Conservation (phyloP, 2,113 vertebrate species). For the Labrus mixtus region DNA sequence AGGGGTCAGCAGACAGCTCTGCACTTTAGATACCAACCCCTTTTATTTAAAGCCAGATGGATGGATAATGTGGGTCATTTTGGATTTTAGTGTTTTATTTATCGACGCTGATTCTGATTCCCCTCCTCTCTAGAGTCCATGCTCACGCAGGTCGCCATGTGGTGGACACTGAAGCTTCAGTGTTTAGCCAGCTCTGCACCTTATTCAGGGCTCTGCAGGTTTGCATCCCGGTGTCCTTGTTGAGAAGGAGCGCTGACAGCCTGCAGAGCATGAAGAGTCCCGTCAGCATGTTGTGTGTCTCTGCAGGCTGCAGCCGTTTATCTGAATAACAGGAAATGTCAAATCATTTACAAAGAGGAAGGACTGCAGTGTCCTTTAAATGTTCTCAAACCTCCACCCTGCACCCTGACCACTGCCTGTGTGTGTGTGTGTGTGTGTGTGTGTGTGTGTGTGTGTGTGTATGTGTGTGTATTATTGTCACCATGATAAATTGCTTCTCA, state of each 20-base stretch:
- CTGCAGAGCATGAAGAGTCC: constrained; percentile 3
- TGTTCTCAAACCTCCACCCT: constrained; percentile 3
- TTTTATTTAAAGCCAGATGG: too few species aligned
- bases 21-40: too few species aligned
- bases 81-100: too few species aligned
- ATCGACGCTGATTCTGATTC: too few species aligned
- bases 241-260: not conserved
- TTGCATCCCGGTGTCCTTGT: not conserved
- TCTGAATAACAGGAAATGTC: constrained; percentile 61
- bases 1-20: not conserved
- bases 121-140: too few species aligned
- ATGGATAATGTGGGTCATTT: too few species aligned
- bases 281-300: constrained; percentile 52
- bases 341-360: constrained; percentile 12
- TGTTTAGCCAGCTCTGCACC: too few species aligned
- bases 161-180: too few species aligned
- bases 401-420: constrained; percentile 1
- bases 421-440: not conserved
- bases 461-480: not conserved
- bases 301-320: constrained; percentile 33
- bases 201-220: not conserved
- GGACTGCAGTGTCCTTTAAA: constrained; percentile 10
- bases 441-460: too few species aligned
- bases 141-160: too few species aligned
- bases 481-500: not conserved